These are phyloP conservation scores for Aphodius sticticus DNA, from an alignment of 2,888 invertebrate species.

Conservation along the genomic window DNA sequence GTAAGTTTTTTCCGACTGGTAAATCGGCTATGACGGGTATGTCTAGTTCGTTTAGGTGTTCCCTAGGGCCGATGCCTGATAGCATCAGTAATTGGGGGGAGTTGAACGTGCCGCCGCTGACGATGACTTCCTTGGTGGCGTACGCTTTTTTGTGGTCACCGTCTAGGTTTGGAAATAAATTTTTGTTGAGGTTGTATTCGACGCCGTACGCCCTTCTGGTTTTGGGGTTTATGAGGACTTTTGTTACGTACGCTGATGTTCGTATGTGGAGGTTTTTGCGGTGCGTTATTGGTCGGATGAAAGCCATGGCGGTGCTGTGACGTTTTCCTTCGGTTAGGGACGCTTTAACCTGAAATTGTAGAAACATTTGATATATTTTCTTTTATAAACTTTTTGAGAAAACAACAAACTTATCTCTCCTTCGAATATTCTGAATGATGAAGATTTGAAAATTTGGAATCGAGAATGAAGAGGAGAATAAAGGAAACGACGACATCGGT, in stretches of 20 bases:
- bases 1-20: conserved; percentile 72
- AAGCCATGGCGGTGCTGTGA: conserved; percentile 67
- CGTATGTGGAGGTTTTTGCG: conserved; percentile 68
- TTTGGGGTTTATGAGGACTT: conserved; percentile 63
- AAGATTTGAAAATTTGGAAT: too few relatives aligned
- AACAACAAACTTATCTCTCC: background rate
- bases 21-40: conserved; percentile 66
- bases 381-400: too few relatives aligned
- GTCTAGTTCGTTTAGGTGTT: conserved; percentile 64
- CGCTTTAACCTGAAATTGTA: conserved; percentile 50
- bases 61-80: conserved; percentile 76
- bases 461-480: too few relatives aligned
- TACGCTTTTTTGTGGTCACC: conserved; percentile 46
- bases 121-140: conserved; percentile 30
- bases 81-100: conserved; percentile 68
- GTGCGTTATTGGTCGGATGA: conserved; percentile 63
- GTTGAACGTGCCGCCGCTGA: conserved; percentile 26
- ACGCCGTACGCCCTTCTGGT: conserved; percentile 62
- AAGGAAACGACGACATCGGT: too few relatives aligned
- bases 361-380: background rate
- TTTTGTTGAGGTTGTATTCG: conserved; percentile 49
- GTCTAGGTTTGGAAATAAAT: conserved; percentile 24
- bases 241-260: conserved; percentile 65
- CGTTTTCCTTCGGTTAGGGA: conserved; percentile 64
- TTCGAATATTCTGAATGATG: too few relatives aligned